phyloP scores from a whole-genome alignment of 1,140 invertebrate genomes.

The Arion vulgaris region DNA sequence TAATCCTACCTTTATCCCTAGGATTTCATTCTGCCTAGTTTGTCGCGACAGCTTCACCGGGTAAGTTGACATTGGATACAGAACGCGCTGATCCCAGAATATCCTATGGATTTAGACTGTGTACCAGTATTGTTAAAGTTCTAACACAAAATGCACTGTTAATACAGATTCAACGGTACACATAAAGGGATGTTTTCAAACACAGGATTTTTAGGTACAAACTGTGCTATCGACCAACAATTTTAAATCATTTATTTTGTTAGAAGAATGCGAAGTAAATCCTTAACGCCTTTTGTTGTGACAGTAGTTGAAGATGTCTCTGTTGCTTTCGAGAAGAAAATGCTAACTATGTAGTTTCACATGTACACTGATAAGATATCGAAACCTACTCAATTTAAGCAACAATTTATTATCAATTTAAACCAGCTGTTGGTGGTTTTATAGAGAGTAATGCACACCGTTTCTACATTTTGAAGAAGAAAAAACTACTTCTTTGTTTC shows the following conservation, averaged over 20 bases:
- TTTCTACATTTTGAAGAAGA: too few relatives aligned
- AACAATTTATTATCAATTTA: too few relatives aligned
- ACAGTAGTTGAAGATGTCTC: background rate
- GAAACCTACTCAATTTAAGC: too few relatives aligned
- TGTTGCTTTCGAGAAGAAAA: background rate
- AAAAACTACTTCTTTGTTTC: too few relatives aligned
- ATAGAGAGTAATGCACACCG: too few relatives aligned
- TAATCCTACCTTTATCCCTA: background rate
- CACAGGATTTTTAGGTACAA: background rate
- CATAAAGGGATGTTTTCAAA: background rate
- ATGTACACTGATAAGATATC: too few relatives aligned
- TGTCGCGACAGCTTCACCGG: background rate
- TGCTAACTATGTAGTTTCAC: background rate
- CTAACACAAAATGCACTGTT: background rate
- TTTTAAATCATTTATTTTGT: background rate
- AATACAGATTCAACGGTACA: background rate
- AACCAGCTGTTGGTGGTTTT: too few relatives aligned
- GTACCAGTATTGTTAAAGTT: background rate
- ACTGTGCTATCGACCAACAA: background rate
- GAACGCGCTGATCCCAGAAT: background rate
- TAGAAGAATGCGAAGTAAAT: background rate
- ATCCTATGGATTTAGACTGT: background rate
- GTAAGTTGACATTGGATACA: background rate
- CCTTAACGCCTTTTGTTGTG: background rate
- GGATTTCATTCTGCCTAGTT: background rate